These are phyloP conservation scores for Sinosuthora webbiana DNA, from an alignment of 2,113 vertebrate genomes.

Conservation along the genomic window DNA sequence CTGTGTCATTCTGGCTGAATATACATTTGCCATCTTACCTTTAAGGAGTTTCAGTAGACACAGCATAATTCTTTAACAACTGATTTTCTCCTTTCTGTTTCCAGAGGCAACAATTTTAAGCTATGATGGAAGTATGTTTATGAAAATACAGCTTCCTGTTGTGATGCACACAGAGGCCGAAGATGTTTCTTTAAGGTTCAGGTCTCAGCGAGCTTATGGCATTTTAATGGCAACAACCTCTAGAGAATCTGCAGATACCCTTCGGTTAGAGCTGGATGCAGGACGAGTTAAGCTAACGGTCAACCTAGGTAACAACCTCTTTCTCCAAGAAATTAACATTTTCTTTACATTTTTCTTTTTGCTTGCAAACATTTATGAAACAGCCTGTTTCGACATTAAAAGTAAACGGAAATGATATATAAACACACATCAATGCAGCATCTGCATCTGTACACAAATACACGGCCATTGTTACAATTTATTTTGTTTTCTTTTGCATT, in stretches of 20 bases:
- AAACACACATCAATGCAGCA: not conserved
- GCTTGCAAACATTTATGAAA: conserved; percentile 75
- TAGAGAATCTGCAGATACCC: conserved; percentile 90
- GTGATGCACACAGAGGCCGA: conserved; percentile 98
- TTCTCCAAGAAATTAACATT: conserved; percentile 65
- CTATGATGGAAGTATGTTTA: conserved; percentile 98
- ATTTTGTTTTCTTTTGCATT: conserved; percentile 29
- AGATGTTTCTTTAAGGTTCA: conserved; percentile 92
- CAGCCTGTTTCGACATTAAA: conserved; percentile 73
- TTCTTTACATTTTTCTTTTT: conserved; percentile 68
- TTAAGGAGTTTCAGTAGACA: not conserved
- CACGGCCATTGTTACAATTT: conserved; percentile 41
- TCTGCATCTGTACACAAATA: not conserved
- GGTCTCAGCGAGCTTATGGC: conserved; percentile 92
- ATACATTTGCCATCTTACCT: not conserved
- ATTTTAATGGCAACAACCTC: conserved; percentile 98
- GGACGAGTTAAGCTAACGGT: conserved; percentile 95
- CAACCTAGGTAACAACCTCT: conserved; percentile 91
- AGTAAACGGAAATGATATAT: conserved; percentile 34
- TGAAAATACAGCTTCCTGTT: conserved; percentile 96
- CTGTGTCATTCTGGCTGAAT: not conserved
- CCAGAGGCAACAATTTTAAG: conserved; percentile 94
- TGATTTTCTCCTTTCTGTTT: not conserved
- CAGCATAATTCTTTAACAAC: not conserved
- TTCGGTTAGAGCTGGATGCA: conserved; percentile 91